Evolutionary conservation across 2,888 invertebrate genomes (phyloP), one percentile per base, ranked within the genome.

Genomic region (Lasioglossum morio): DNA sequence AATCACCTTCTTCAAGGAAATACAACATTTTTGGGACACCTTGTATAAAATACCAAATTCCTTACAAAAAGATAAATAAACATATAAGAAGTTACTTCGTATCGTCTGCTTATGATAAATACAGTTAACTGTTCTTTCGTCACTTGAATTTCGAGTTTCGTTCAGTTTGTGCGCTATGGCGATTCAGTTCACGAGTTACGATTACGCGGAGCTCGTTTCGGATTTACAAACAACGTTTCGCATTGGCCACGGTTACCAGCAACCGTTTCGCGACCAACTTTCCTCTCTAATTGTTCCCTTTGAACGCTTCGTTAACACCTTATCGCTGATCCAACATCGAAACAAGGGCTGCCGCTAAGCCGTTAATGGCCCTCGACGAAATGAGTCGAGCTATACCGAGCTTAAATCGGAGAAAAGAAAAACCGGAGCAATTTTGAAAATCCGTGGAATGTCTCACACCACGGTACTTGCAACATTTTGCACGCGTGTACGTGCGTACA

Each of bases 171-270:
- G 66, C 34, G 8, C 1, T 19, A 34, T 12, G 40, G 27, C 72
- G 40, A 77, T 83, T 83, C 77, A 46, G 46, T 77, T 73, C 77
- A 69, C 30, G 37, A 27, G 14, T 23, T 8, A 30, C 53, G 53
- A 82, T 30, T 82, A 57, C 43, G 63, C 53, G 43, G 34, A 23
- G 23, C 72, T 73, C 16, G n/a, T 48, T 46, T 27, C 19, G 72
- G 48, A 72, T 48, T 72, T 34, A 72, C 8, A 23, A 12, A 30
- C 48, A 12, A 46, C 30, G 37, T 69, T 37, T 4, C 69, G 37
- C 37, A 23, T 8, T 23, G 34, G 23, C 12, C 37, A 69, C 37
- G 23, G 34, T 69, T 37, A 0, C 12, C 69, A 40, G 37, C 37
- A 37, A 37, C 23, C 37, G n/a, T 69, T 69, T 23, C n/a, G 69